Conservation (phyloP, 2,113 vertebrate genomes). For the Sorex araneus region DNA sequence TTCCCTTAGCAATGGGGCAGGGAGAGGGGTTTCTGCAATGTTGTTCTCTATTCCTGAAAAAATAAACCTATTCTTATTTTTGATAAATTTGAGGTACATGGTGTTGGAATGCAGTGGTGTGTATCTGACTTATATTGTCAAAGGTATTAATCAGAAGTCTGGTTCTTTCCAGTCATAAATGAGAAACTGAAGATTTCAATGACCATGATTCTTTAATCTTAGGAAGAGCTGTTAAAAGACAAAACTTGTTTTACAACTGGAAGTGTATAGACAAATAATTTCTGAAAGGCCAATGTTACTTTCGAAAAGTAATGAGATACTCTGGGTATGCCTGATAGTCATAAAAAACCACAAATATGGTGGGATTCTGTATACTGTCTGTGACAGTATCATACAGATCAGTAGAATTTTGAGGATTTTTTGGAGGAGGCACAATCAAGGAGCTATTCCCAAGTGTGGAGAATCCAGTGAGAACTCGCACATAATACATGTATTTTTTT, state of each 20-base stretch:
- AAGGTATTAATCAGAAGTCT: background rate
- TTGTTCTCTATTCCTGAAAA: background rate
- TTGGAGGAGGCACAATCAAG: constrained; percentile 77
- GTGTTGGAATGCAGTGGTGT: background rate
- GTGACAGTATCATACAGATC: constrained; percentile 78
- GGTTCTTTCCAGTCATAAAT: background rate
- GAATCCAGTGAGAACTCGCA: constrained; percentile 78
- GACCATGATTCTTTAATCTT: background rate
- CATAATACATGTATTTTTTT: constrained; percentile 79
- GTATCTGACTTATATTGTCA: background rate
- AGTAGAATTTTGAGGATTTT: constrained; percentile 28
- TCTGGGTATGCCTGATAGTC: constrained; percentile 80
- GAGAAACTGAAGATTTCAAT: too few relatives aligned
- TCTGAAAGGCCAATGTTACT: background rate
- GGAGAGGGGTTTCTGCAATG: background rate
- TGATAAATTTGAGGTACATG: background rate
- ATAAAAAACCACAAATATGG: background rate
- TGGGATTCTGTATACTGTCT: constrained; percentile 26
- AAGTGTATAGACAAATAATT: background rate
- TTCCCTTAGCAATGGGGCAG: background rate
- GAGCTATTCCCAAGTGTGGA: accelerated
- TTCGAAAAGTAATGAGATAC: constrained; percentile 82
- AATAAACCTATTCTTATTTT: background rate
- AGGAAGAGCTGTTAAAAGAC: background rate
- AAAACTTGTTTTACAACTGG: background rate